A percentile compares a stretch with the other conserved stretches of the same genome.
These are phyloP conservation scores for Anolis apletophallus DNA, from an alignment of 2,797 vertebrate species.

Conservation along the genomic window DNA sequence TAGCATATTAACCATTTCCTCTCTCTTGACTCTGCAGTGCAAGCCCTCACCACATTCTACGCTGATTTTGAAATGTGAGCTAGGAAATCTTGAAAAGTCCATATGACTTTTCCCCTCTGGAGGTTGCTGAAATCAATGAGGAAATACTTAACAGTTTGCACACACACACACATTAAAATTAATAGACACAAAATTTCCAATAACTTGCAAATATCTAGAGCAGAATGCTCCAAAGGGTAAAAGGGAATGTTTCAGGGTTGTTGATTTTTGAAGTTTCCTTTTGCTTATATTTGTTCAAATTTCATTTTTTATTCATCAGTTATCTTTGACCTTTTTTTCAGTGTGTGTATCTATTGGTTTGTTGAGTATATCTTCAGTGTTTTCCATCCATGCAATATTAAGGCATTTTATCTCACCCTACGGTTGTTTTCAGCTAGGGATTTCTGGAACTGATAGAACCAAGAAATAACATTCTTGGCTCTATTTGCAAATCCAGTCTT, in stretches of 20 bases:
- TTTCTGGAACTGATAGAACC: too few relatives aligned
- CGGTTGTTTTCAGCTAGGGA: too few relatives aligned
- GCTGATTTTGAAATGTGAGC: not conserved
- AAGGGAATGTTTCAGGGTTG: too few relatives aligned
- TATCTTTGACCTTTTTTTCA: not conserved
- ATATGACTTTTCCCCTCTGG: not conserved
- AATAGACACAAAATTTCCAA: not conserved
- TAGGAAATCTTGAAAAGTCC: not conserved
- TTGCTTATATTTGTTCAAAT: not conserved
- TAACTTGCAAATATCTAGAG: not conserved
- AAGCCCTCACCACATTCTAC: not conserved
- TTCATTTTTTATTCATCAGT: not conserved
- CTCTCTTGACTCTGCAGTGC: conserved; percentile 21
- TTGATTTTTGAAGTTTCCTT: not conserved
- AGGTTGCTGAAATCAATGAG: conserved; percentile 1
- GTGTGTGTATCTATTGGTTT: not conserved
- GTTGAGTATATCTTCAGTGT: not conserved
- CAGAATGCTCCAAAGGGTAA: not conserved
- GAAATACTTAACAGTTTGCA: not conserved
- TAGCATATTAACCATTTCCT: conserved; percentile 41
- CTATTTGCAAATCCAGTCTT: not conserved
- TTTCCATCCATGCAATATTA: not conserved
- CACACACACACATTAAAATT: not conserved
- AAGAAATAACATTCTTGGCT: too few relatives aligned
- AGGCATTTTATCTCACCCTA: not conserved